Conservation (phyloP, 1,140 invertebrate genomes). For the Dolichoris vasculosae region DNA sequence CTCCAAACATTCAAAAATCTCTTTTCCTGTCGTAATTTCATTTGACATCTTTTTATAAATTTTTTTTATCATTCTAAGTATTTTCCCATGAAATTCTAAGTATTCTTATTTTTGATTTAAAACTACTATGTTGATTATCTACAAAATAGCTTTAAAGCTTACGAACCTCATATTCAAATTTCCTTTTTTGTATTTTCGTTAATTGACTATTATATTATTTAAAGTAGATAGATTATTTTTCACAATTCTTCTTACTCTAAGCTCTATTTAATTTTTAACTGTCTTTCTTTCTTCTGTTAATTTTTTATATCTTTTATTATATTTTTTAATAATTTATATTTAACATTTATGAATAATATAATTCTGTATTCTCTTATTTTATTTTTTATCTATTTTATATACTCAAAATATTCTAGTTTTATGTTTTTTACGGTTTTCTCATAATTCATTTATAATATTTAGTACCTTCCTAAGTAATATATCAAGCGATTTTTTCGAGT, state of each 20-base stretch:
- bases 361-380: neutral
- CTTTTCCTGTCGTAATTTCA: neutral
- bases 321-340: neutral
- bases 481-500: neutral
- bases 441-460: slow-evolving; percentile 10
- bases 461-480: neutral
- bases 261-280: neutral
- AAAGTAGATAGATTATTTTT: neutral
- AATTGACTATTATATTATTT: neutral
- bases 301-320: neutral
- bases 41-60: neutral
- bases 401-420: neutral
- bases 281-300: neutral
- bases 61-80: neutral
- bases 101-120: neutral
- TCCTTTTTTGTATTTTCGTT: neutral
- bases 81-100: neutral
- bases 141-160: neutral
- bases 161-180: neutral
- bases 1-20: neutral
- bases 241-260: neutral
- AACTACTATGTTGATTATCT: neutral
- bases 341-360: neutral
- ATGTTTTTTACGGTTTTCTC: neutral
- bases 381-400: neutral